Percentiles rank a stretch among this genome's conserved stretches.
phyloP scores from a whole-genome alignment of 2,113 vertebrate genomes.

The Rhegmatorhina hoffmannsi region DNA sequence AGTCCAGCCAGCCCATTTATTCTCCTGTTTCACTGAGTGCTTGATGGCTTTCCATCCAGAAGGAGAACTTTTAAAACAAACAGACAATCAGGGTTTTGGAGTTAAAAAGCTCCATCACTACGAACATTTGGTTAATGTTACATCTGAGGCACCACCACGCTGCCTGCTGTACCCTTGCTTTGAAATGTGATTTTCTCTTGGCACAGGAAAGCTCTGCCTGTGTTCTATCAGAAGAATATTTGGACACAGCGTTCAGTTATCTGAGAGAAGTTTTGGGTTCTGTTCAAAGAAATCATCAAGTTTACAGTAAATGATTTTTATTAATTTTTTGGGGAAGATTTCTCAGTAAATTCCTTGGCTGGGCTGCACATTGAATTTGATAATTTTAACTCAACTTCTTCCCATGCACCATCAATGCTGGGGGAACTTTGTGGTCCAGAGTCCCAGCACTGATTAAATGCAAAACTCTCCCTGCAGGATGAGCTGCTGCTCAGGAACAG shows the following conservation, averaged over 20 bases:
- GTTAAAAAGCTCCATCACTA: neutral
- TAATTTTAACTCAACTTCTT: neutral
- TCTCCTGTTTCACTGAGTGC: neutral
- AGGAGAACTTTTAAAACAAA: neutral
- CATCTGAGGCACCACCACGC: neutral
- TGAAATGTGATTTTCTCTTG: neutral
- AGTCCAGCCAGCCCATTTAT: neutral
- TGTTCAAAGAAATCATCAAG: neutral
- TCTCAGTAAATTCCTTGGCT: neutral
- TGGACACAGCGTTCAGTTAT: neutral
- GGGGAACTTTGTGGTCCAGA: neutral
- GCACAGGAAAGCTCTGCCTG: neutral
- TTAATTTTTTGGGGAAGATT: neutral
- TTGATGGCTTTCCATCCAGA: neutral
- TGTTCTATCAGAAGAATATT: neutral
- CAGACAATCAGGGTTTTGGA: neutral
- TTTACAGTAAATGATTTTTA: neutral
- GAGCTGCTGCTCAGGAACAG: neutral
- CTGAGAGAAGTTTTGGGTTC: neutral
- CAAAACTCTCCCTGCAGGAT: neutral
- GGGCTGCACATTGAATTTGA: neutral
- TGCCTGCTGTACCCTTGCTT: neutral
- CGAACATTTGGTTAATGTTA: neutral
- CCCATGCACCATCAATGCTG: neutral
- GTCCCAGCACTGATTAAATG: neutral